Percentiles rank a stretch among this genome's conserved stretches.
Conservation (phyloP, 2,797 vertebrate genomes). For the Phalanger gymnotis region DNA sequence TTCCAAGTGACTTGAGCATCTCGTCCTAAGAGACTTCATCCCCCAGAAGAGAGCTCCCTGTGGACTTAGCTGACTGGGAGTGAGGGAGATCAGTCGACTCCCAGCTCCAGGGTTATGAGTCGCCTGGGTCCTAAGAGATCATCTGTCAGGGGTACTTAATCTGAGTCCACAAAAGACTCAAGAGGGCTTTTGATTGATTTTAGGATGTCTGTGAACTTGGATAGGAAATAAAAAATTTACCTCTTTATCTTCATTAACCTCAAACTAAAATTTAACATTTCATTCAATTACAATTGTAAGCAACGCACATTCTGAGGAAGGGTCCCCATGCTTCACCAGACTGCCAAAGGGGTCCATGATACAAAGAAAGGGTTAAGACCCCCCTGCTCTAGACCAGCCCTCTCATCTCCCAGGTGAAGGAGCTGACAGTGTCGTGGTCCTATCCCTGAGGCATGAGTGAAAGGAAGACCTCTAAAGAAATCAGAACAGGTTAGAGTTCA, state of each 20-base stretch:
- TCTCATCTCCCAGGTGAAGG: neutral
- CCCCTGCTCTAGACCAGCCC: neutral
- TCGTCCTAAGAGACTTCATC: neutral
- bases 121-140: conserved; percentile 21
- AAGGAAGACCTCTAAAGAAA: neutral
- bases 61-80: neutral
- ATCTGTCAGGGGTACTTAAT: conserved; percentile 43
- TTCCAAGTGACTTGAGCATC: neutral
- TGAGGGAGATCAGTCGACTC: neutral
- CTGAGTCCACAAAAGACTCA: neutral
- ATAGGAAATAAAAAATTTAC: neutral
- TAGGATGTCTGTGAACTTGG: neutral
- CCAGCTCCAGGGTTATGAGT: neutral
- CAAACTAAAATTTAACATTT: neutral
- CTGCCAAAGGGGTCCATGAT: too few relatives aligned
- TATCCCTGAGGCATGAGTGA: neutral
- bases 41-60: conserved; percentile 4
- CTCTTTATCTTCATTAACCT: neutral
- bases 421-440: neutral
- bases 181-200: neutral
- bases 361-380: neutral
- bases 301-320: neutral
- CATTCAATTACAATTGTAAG: neutral
- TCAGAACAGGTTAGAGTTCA: neutral
- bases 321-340: neutral